Evolutionary conservation across 1,140 invertebrate species (phyloP), one percentile per base, ranked within the genome.

Genomic region (Aphelenchoides besseyi): DNA sequence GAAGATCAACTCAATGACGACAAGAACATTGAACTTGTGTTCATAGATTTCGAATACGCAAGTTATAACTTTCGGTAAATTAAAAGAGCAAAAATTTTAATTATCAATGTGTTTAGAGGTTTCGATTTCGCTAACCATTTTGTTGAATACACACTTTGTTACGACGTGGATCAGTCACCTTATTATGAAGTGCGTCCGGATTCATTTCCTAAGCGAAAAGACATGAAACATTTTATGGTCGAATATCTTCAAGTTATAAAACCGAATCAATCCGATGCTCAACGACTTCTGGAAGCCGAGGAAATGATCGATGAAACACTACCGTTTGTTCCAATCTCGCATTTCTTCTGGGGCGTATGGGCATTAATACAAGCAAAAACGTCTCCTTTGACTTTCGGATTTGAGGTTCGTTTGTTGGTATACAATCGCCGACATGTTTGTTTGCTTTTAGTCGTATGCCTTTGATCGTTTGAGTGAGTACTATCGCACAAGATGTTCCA

Each of bases 51-150:
- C 35, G 79, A 81, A 68, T 81, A 82, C 32, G 76, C 80, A 53
- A 74, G 72, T 29, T 81, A 82, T 57, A 81, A 81, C 67, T 82
- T 77, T 63, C 71, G 77, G 76, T 77, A 16, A 71, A 62, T 33
- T 28, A 16, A n/a, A n/a, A n/a, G n/a, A n/a, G n/a, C n/a, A n/a
- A 28, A 2, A 0, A 26, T 12, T 16, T 8, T 23, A 26, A 74
- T 41, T 12, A 0, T 48, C 69, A 33, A 62, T 70, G 53, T 2
- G 5, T 79, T 77, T 52, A 78, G 78, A 37, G 79, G 76, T 30
- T 81, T 82, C 68, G 79, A 81, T 62, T 64, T 81, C 28, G 79
- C 68, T 28, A 81, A 82, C 69, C 79, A 81, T 55, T 79, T 81
- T 70, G 80, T 72, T 37, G 79, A 81, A 41, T 82, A 75, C 35